These are phyloP conservation scores for Orestias chungarensis DNA, from an alignment of 2,797 vertebrate genomes.

Conservation along the genomic window DNA sequence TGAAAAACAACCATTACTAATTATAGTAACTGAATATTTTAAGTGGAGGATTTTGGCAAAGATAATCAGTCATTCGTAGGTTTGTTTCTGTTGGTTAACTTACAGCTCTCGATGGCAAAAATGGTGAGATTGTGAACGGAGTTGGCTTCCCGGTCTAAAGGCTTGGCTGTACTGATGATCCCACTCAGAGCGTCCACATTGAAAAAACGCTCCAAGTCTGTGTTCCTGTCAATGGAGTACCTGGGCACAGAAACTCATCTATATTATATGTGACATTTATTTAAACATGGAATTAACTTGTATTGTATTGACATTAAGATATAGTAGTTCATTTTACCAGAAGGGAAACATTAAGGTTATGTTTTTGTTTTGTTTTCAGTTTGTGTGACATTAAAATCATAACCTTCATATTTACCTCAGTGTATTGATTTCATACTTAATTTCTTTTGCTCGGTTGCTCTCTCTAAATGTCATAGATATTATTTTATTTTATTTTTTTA, in stretches of 20 bases:
- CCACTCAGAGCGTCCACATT: conserved; percentile 94
- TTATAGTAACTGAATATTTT: background rate
- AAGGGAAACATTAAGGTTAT: conserved; percentile 25
- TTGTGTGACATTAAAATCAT: conserved; percentile 4
- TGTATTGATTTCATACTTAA: conserved; percentile 3
- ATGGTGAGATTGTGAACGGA: conserved; percentile 95
- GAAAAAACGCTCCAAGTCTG: conserved; percentile 95
- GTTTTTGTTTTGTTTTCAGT: conserved; percentile 24
- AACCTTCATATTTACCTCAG: conserved; percentile 14
- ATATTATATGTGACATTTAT: conserved; percentile 13
- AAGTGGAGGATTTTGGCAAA: background rate
- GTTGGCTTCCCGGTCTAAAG: conserved; percentile 92
- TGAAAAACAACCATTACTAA: background rate
- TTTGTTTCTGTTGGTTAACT: conserved; percentile 70
- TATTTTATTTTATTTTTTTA: conserved; percentile 7
- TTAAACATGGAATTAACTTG: conserved; percentile 31
- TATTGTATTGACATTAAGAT: conserved; percentile 57
- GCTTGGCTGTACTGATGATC: conserved; percentile 92
- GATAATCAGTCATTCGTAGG: background rate
- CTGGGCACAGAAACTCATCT: conserved; percentile 68
- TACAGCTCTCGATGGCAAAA: conserved; percentile 93
- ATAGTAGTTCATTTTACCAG: conserved; percentile 10
- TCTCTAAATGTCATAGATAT: conserved; percentile 6
- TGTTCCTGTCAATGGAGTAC: conserved; percentile 97
- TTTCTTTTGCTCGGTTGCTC: background rate